Base-by-base conservation (phyloP, 2,113 vertebrate genomes). In the Gopherus evgoodei region DNA sequence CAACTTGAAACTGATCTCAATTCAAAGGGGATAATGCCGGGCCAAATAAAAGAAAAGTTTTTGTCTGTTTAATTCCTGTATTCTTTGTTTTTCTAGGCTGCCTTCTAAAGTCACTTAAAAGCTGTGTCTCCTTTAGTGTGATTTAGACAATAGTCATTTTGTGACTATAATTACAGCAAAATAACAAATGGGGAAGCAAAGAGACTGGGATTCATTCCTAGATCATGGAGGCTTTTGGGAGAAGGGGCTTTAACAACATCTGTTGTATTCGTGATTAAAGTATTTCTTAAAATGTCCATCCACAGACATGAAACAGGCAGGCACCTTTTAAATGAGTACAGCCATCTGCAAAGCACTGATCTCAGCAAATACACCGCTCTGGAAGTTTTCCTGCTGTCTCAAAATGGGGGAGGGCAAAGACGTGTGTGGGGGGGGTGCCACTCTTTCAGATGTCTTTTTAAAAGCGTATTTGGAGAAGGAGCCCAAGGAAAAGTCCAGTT, bases 1-100 rank as follows among this genome's bases (percentile, higher is more conserved):
- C 98, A 98, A 98, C 98, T 98, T 98, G 98, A 99, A 99, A 99
- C 98, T 98, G 98, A 99, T 99, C 99, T 99, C 97, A 98, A 98
- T 99, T 96, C 97, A 98, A 98, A 99, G 98, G 78, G 98, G 97
- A 98, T 97, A 98, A 98, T 98, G 98, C 96, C 97, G 97, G 97
- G 94, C 95, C 96, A 97, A 98, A 98, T 97, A 98, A 98, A 98
- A 98, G 96, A 97, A 95, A 92, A 95, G 88, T 96, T 98, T 98
- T 96, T 84, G 97, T 94, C 94, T 89, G 81, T 97, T 97, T 98
- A 93, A 97, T 96, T 97, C 96, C 92, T 90, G 95, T 87, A 93
- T 96, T 94, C 93, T 96, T 95, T 94, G 96, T 97, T 97, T 97
- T 96, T n/a, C 90, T 94, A 90, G 92, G 93, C 90, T 59, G 94